Evolutionary conservation across 2,113 vertebrate species (phyloP).

Genomic region (Notothenia rossii): DNA sequence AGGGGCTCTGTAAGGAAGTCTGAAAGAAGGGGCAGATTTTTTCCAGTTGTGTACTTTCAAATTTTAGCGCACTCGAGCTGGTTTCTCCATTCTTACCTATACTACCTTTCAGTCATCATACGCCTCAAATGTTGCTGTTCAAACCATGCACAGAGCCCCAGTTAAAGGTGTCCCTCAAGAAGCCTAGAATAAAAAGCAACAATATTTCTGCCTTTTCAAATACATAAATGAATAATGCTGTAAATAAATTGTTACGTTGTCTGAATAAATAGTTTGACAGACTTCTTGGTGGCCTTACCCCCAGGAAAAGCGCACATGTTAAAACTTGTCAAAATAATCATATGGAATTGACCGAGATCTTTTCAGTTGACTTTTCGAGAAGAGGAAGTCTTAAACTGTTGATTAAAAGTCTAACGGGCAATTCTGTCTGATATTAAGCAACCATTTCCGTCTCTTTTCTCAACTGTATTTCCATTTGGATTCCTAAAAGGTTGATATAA

Average conservation of each 20-base stretch:
- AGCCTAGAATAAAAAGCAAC: neutral
- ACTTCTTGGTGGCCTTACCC: neutral
- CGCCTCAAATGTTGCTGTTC: neutral
- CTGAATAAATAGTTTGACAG: neutral
- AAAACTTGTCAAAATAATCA: too few species aligned
- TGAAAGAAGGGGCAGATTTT: too few species aligned
- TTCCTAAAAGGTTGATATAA: neutral
- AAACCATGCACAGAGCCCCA: neutral
- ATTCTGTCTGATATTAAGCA: too few species aligned
- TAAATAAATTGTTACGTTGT: neutral
- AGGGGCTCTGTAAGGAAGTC: too few species aligned
- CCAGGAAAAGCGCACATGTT: neutral
- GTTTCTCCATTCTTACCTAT: too few species aligned
- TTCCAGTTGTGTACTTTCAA: too few species aligned
- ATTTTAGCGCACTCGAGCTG: too few species aligned
- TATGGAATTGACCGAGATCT: too few species aligned
- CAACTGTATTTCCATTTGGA: neutral
- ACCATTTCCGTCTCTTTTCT: neutral
- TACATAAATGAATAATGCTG: neutral
- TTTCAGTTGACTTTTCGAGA: too few species aligned
- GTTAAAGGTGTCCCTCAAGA: neutral
- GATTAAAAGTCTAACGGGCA: too few species aligned
- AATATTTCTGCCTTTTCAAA: neutral
- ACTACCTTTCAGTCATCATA: too few species aligned
- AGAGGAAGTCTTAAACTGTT: too few species aligned